Base-by-base conservation (phyloP, 2,888 invertebrate species). In the Dexiosoma caninum region DNA sequence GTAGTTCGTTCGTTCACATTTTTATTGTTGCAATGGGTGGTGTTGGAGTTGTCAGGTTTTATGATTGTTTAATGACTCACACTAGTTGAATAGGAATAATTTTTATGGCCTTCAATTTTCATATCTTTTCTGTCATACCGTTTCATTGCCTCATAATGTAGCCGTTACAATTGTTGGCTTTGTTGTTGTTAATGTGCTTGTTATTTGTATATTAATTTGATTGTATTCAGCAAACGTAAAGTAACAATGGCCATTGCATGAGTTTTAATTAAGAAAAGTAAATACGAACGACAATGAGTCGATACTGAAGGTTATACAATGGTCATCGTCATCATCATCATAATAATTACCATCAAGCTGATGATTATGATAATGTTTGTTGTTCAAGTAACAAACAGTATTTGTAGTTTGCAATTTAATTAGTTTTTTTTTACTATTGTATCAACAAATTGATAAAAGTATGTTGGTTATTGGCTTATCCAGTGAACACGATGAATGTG, bases 211-310 rank as follows among this genome's bases (percentile, higher is more conserved):
- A 32, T 35, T 46, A n/a, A 55, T 62, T 46, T 35, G 35, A 46
- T 69, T 69, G 60, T 62, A 14, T 44, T 62, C 12, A 37, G 55
- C 10, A 62, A 49, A 42, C 30, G 49, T 23, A 57, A 57, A 49
- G 37, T 40, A 55, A 35, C 42, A 59, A 21, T 49, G 55, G 70
- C 51, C 35, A 14, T 62, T 60, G 42, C 62, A 46, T 70, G 42
- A 37, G 64, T 64, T 62, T 64, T 64, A 77, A 77, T 77, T 64
- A 77, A 77, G 42, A 51, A 62, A 53, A 60, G 30, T 23, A 62
- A 69, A 46, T 60, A 51, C 16, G 51, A 19, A 44, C n/a, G 32
- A 62, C 62, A 59, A 59, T 59, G 46, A 51, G 51, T 59, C 14
- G 6, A 44, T 21, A 14, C 32, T 23, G 21, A 35, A 62, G 46